Evolutionary conservation across 2,888 invertebrate genomes (phyloP), one percentile per base, ranked within the genome.

Genomic region (Gibbula magus): DNA sequence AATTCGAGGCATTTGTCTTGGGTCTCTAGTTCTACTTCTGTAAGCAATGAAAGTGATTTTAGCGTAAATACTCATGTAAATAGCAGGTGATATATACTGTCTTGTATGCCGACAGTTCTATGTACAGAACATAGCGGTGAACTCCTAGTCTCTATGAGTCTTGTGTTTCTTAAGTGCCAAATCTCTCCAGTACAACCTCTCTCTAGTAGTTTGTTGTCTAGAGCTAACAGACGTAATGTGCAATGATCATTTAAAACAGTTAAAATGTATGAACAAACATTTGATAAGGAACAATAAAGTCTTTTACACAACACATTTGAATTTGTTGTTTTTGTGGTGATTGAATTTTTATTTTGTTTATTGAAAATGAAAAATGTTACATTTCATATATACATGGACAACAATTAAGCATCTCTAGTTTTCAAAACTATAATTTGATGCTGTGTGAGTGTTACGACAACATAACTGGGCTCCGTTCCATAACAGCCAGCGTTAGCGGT

Each of bases 1-100:
- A 8, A 35, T 35, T 35, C 35, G 8, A 10, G 45, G 13, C 45
- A 45, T 45, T 45, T 1, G 20, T 56, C 56, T 56, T 20, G 25
- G 56, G n/a, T 54, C 22, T 20, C 22, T 56, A 56, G 56, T 56
- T 56, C 25, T 56, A 56, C 22, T 56, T 20, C 20, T 56, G 1
- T 56, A 20, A 56, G 25, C 56, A 20, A 25, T 56, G 56, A 7
- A 7, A 13, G 56, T 20, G 22, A 10, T 56, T 20, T 20, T 22
- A 35, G 70, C 70, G 20, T 70, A 39, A 32, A 70, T 70, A 70
- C 70, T 70, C 70, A 70, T 70, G 70, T 70, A 70, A 20, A 70
- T 70, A 70, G 22, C 20, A 20, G 32, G 35, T 35, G 70, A 35
- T 70, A n/a, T 32, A 29, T 29, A 35, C 32, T 35, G 29, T 32